phyloP scores from a whole-genome alignment of 2,113 vertebrate genomes.

The Macquaria australasica region DNA sequence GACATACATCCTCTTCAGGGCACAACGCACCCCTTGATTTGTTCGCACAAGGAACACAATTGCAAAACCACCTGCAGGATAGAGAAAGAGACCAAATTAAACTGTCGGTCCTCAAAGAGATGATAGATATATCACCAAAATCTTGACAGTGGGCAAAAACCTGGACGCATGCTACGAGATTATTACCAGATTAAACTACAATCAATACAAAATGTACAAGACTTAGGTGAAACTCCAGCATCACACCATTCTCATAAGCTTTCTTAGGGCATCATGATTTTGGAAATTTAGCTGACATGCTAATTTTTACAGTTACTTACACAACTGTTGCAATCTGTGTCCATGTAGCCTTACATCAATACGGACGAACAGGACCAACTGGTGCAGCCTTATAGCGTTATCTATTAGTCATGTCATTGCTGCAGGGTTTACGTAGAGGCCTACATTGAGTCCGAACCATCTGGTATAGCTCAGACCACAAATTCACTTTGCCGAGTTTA shows the following conservation, averaged over 20 bases:
- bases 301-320: background rate
- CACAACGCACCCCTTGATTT: constrained; percentile 94
- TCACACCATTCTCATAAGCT: background rate
- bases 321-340: constrained; percentile 18
- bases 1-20: constrained; percentile 99
- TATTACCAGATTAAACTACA: background rate
- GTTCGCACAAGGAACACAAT: constrained; percentile 97
- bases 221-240: background rate
- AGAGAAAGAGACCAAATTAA: background rate
- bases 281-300: background rate
- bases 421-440: constrained; percentile 73
- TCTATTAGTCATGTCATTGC: constrained; percentile 82
- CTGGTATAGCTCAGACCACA: constrained; percentile 73
- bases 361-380: constrained; percentile 58
- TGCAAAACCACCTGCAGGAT: constrained; percentile 92
- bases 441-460: constrained; percentile 78
- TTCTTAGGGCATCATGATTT: background rate
- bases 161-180: background rate
- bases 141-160: background rate
- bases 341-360: constrained; percentile 27
- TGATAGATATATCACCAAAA: background rate
- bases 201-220: background rate
- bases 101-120: background rate
- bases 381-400: constrained; percentile 69
- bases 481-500: constrained; percentile 63